Evolutionary conservation across 2,113 vertebrate genomes (phyloP).

Genomic region (Spilogale gracilis): DNA sequence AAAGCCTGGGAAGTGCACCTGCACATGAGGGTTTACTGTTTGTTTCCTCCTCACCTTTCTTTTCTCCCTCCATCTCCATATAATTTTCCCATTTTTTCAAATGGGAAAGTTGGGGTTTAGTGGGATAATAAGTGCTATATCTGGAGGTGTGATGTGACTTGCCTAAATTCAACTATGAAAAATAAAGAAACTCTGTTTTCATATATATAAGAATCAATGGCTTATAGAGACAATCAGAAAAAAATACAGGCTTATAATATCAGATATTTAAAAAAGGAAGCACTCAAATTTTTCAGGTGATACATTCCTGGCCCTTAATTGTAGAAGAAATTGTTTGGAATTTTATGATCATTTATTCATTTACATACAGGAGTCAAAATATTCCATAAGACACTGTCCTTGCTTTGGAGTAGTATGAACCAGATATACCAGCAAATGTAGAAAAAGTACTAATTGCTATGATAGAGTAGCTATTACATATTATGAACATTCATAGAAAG

Average conservation of each 20-base stretch:
- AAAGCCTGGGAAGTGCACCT: background rate
- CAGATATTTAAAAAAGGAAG: background rate
- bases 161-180: conserved; percentile 3
- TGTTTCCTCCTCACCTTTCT: background rate
- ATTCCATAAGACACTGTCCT: background rate
- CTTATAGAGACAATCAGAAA: background rate
- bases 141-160: background rate
- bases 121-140: background rate
- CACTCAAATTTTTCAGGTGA: background rate
- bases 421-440: background rate
- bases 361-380: background rate
- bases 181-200: conserved; percentile 6
- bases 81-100: background rate
- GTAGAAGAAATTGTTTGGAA: background rate
- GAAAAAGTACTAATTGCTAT: background rate
- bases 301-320: background rate
- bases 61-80: background rate
- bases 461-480: background rate
- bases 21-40: background rate
- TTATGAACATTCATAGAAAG: background rate
- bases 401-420: background rate
- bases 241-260: background rate
- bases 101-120: background rate
- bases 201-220: background rate
- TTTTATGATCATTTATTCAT: background rate